phyloP scores from a whole-genome alignment of 2,113 vertebrate species.

The Connochaetes taurinus region DNA sequence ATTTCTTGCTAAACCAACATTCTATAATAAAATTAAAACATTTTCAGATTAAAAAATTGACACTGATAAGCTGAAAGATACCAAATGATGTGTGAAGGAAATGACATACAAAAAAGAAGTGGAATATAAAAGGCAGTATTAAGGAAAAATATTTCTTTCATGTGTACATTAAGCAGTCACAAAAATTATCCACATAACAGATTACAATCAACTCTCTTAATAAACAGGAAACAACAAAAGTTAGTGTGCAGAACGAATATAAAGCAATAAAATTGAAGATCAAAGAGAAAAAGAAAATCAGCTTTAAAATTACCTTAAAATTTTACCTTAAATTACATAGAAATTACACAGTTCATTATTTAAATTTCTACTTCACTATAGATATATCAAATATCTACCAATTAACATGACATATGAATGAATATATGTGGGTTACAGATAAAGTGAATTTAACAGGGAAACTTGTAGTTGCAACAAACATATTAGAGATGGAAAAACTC shows the following conservation, averaged over 20 bases:
- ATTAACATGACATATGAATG: not conserved
- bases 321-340: not conserved
- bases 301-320: not conserved
- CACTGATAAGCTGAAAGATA: not conserved
- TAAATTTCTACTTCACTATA: not conserved
- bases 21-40: not conserved
- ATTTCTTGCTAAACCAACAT: not conserved
- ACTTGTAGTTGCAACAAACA: not conserved
- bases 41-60: not conserved
- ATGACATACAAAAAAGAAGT: not conserved
- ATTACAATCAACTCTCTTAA: not conserved
- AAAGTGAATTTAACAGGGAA: not conserved
- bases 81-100: not conserved
- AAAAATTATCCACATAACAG: not conserved
- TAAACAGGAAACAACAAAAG: not conserved
- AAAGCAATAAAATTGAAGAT: not conserved
- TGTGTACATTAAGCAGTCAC: not conserved
- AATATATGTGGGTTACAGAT: not conserved
- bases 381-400: not conserved
- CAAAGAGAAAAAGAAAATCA: not conserved
- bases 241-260: not conserved
- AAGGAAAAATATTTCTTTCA: not conserved
- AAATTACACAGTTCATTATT: not conserved
- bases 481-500: not conserved
- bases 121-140: not conserved